Evolutionary conservation across 2,888 invertebrate species (phyloP).

Genomic region (Hirudinaria manillensis): DNA sequence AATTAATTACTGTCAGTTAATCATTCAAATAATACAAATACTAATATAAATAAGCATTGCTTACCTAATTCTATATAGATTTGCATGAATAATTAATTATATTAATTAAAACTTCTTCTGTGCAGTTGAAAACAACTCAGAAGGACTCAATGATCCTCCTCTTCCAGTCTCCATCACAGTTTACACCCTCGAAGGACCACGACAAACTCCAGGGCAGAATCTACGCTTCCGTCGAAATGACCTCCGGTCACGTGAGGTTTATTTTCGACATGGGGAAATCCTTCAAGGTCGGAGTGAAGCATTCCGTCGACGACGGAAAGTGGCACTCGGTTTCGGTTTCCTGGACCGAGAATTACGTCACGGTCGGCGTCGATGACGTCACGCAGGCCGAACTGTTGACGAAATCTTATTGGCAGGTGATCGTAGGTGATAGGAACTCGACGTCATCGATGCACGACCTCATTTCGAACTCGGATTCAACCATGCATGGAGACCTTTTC

Average conservation of each 20-base stretch:
- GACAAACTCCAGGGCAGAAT: neutral
- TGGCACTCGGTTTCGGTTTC: conserved; percentile 27
- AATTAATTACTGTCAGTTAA: too few species aligned
- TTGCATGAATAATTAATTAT: too few species aligned
- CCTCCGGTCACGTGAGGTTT: conserved; percentile 22
- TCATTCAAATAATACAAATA: too few species aligned
- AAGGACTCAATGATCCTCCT: conserved; percentile 11
- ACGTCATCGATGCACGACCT: neutral
- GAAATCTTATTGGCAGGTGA: neutral
- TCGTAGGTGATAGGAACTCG: conserved; percentile 17
- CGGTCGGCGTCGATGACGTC: conserved; percentile 22
- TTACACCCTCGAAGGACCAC: neutral
- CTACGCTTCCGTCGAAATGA: conserved; percentile 20
- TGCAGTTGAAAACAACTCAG: conserved; percentile 17
- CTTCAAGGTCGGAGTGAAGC: conserved; percentile 12
- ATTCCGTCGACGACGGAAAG: conserved; percentile 14
- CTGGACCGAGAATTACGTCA: conserved; percentile 27
- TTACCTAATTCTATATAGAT: too few species aligned
- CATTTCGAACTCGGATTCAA: neutral
- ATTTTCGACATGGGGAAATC: conserved; percentile 5
- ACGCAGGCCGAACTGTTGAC: neutral
- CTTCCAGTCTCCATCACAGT: conserved; percentile 8
- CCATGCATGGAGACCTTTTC: neutral
- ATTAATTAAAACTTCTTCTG: neutral
- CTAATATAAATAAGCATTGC: too few species aligned